Conservation (phyloP, 1,140 invertebrate species). For the Lucilia sericata region DNA sequence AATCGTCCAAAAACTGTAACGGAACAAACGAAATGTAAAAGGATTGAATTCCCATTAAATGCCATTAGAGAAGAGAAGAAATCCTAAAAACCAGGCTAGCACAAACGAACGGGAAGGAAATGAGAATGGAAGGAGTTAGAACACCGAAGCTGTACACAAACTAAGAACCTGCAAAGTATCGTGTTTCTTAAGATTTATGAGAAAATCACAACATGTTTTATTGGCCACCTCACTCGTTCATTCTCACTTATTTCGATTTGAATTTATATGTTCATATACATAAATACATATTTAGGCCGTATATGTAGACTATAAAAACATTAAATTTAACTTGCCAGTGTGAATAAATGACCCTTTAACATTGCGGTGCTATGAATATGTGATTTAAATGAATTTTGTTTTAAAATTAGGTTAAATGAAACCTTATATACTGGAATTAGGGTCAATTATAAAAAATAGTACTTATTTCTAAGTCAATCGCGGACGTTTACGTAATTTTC, state of each 20-base stretch:
- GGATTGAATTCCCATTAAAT: slow-evolving; percentile 1
- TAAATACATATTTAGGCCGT: neutral
- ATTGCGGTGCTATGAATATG: too few species aligned
- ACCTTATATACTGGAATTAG: too few species aligned
- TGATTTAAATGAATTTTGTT: too few species aligned
- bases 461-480: too few species aligned
- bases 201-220: slow-evolving; percentile 41
- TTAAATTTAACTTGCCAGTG: too few species aligned
- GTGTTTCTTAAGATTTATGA: slow-evolving; percentile 29
- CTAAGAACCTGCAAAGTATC: slow-evolving; percentile 33
- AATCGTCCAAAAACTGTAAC: slow-evolving; percentile 1
- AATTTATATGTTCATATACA: neutral
- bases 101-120: neutral
- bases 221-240: slow-evolving; percentile 1
- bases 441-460: too few species aligned
- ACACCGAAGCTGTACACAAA: neutral
- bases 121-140: neutral
- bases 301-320: too few species aligned
- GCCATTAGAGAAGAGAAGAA: neutral
- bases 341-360: too few species aligned
- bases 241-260: neutral
- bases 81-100: neutral
- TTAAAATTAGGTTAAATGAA: too few species aligned
- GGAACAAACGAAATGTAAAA: slow-evolving; percentile 18
- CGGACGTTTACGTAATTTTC: too few species aligned